A percentile compares a stretch with the other conserved stretches of the same genome.
Conservation (phyloP, 2,113 vertebrate species). For the Ameiurus melas region DNA sequence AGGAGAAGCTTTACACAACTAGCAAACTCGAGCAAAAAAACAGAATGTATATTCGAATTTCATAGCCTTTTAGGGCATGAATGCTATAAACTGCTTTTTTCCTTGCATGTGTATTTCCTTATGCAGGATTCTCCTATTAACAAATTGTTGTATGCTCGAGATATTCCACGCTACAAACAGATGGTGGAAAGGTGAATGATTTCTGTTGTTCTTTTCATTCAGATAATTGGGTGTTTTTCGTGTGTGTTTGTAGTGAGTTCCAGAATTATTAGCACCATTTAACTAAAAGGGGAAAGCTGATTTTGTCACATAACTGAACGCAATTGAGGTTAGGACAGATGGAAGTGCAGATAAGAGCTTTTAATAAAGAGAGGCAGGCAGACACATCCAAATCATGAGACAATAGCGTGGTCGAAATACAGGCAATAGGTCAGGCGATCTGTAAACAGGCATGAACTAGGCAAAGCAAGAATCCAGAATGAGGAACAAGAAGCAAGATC, state of each 20-base stretch:
- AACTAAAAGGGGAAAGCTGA: background rate
- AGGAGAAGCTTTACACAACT: background rate
- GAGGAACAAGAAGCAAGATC: too few species aligned
- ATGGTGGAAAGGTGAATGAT: slow-evolving; percentile 72
- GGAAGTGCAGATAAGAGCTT: too few species aligned
- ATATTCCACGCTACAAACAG: slow-evolving; percentile 78
- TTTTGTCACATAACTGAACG: too few species aligned
- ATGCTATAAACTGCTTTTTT: background rate
- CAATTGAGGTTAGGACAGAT: too few species aligned
- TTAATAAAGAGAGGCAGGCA: too few species aligned
- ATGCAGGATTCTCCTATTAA: slow-evolving; percentile 78
- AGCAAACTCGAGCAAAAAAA: background rate
- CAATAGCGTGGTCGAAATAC: too few species aligned
- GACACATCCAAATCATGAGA: too few species aligned
- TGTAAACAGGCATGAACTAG: too few species aligned
- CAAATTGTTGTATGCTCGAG: slow-evolving; percentile 78
- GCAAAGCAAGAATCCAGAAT: too few species aligned
- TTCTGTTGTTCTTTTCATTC: background rate
- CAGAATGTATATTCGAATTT: background rate
- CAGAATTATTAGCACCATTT: background rate
- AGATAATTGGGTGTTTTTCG: background rate
- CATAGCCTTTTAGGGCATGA: background rate
- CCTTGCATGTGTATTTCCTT: background rate
- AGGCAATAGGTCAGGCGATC: too few species aligned
- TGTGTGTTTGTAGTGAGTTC: background rate